These are phyloP conservation scores for Osmerus eperlanus DNA, from an alignment of 2,113 vertebrate species.

Conservation along the genomic window DNA sequence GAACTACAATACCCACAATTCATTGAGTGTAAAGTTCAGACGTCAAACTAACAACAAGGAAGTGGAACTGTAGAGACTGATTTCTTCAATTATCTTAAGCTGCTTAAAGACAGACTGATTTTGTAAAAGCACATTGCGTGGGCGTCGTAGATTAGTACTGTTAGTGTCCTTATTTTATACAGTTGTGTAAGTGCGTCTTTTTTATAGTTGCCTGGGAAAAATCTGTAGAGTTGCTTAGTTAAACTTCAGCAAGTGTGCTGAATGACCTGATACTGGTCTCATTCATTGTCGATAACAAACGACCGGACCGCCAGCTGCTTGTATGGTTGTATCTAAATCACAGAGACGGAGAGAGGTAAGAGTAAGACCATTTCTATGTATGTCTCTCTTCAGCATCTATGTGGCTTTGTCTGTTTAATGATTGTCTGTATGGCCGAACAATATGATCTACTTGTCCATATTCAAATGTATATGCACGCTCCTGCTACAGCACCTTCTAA, in stretches of 20 bases:
- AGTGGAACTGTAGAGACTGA: constrained; percentile 47
- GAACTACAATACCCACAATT: constrained; percentile 68
- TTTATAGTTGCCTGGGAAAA: not conserved
- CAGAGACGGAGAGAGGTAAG: constrained; percentile 40
- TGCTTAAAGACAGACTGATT: constrained; percentile 47
- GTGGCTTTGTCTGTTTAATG: not conserved
- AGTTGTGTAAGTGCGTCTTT: not conserved
- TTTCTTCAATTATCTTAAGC: constrained; percentile 52
- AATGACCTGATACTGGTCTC: not conserved
- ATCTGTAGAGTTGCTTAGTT: not conserved
- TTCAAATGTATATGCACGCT: no score
- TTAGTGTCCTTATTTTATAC: constrained; percentile 4
- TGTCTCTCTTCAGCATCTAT: no score
- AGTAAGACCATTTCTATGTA: not conserved
- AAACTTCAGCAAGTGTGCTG: constrained; percentile 6
- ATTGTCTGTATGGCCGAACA: no score
- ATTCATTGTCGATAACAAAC: constrained; percentile 34
- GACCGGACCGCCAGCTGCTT: not conserved
- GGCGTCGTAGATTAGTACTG: constrained; percentile 17
- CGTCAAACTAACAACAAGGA: constrained; percentile 65
- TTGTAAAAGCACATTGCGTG: constrained; percentile 15
- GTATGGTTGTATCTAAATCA: not conserved
- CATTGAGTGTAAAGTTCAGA: constrained; percentile 24
- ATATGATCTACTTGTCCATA: no score
- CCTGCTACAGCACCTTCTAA: no score